Conservation (phyloP, 2,797 vertebrate genomes). For the Semotilus atromaculatus region DNA sequence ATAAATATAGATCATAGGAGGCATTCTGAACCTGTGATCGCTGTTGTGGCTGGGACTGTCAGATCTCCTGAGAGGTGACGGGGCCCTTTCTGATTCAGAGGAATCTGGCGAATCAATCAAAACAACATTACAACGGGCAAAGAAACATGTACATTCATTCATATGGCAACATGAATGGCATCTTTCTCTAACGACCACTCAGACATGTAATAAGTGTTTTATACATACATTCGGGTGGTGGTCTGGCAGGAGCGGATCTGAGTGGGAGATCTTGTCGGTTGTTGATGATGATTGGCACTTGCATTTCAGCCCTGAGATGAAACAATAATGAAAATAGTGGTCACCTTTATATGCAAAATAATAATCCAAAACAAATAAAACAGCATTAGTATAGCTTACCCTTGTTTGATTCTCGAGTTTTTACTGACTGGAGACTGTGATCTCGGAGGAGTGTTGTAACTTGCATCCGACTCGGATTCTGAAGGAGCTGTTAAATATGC, state of each 20-base stretch:
- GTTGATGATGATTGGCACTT: slow-evolving; percentile 50
- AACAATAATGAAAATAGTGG: background rate
- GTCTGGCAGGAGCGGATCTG: slow-evolving; percentile 60
- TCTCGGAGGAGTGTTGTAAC: slow-evolving; percentile 70
- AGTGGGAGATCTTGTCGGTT: slow-evolving; percentile 63
- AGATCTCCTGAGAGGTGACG: slow-evolving; percentile 67
- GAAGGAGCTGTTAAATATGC: slow-evolving; percentile 57
- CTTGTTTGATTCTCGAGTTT: slow-evolving; percentile 55
- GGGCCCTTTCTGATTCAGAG: slow-evolving; percentile 66
- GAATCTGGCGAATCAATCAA: slow-evolving; percentile 68
- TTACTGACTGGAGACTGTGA: slow-evolving; percentile 57
- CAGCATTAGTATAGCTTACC: slow-evolving; percentile 61
- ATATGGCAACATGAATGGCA: background rate
- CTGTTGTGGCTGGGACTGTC: slow-evolving; percentile 70
- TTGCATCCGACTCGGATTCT: slow-evolving; percentile 76
- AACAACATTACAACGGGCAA: background rate
- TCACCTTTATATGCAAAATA: background rate
- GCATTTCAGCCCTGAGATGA: slow-evolving; percentile 66
- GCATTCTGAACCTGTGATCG: slow-evolving; percentile 63
- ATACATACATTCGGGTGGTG: slow-evolving; percentile 70
- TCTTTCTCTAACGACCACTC: background rate
- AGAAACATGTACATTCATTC: background rate
- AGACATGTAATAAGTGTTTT: background rate
- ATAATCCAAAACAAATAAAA: background rate
- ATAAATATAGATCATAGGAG: background rate